phyloP scores from a whole-genome alignment of 2,797 vertebrate species.

The Coreius guichenoti region DNA sequence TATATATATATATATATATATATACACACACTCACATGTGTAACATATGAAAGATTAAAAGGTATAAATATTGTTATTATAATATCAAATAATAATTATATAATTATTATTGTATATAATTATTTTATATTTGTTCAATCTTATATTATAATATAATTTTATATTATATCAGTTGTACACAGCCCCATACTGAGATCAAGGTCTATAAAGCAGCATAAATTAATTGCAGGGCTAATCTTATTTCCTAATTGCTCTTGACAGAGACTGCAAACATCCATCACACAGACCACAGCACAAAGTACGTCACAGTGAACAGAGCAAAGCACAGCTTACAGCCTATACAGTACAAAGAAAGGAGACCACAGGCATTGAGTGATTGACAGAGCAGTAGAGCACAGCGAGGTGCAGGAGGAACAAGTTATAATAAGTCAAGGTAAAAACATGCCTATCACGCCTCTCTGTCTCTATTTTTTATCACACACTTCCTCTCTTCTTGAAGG shows the following conservation, averaged over 20 bases:
- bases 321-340: slow-evolving; percentile 14
- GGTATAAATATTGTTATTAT: too few relatives aligned
- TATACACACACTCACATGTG: too few relatives aligned
- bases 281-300: slow-evolving; percentile 33
- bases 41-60: not conserved
- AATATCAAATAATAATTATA: too few relatives aligned
- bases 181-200: slow-evolving; percentile 68
- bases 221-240: slow-evolving; percentile 66
- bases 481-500: not conserved
- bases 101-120: too few relatives aligned
- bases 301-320: slow-evolving; percentile 34
- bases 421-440: slow-evolving; percentile 7
- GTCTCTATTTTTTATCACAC: not conserved
- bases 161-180: not conserved
- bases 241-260: slow-evolving; percentile 65
- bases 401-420: not conserved
- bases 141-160: not conserved
- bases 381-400: slow-evolving; percentile 23
- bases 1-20: too few relatives aligned
- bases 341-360: slow-evolving; percentile 9
- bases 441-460: not conserved
- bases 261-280: slow-evolving; percentile 21
- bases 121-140: not conserved
- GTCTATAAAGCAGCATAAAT: slow-evolving; percentile 66
- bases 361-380: slow-evolving; percentile 8